A percentile compares a stretch with the other conserved stretches of the same genome.
phyloP scores from a whole-genome alignment of 2,113 vertebrate species.

The Acinonyx jubatus region DNA sequence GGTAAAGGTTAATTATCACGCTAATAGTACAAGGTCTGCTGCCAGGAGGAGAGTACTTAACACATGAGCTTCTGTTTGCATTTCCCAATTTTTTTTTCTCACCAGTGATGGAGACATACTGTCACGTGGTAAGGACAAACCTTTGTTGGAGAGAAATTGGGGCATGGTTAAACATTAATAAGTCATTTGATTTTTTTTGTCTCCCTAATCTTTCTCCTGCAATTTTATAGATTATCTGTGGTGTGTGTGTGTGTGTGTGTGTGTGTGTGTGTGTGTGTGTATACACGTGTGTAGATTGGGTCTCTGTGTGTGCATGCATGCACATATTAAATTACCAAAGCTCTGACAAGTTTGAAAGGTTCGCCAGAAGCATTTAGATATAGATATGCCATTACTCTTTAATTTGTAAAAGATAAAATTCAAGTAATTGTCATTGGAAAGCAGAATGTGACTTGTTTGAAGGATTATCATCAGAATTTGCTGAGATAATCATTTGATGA shows the following conservation, averaged over 20 bases:
- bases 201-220: not conserved
- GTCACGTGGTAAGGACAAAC: not conserved
- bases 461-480: not conserved
- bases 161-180: not conserved
- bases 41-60: not conserved
- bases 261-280: not conserved
- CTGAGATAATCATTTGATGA: not conserved
- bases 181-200: not conserved
- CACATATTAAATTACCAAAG: not conserved
- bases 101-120: not conserved
- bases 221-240: constrained; percentile 18
- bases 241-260: not conserved
- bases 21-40: not conserved
- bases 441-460: not conserved
- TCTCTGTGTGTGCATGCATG: not conserved
- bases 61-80: not conserved
- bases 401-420: constrained; percentile 36
- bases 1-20: constrained; percentile 69
- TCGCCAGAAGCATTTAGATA: not conserved
- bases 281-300: not conserved
- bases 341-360: constrained; percentile 9
- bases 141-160: not conserved
- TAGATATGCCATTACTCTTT: not conserved
- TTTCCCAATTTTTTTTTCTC: not conserved
- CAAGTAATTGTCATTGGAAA: not conserved